Conservation (phyloP, 2,888 invertebrate genomes). For the Plemyria rubiginata region DNA sequence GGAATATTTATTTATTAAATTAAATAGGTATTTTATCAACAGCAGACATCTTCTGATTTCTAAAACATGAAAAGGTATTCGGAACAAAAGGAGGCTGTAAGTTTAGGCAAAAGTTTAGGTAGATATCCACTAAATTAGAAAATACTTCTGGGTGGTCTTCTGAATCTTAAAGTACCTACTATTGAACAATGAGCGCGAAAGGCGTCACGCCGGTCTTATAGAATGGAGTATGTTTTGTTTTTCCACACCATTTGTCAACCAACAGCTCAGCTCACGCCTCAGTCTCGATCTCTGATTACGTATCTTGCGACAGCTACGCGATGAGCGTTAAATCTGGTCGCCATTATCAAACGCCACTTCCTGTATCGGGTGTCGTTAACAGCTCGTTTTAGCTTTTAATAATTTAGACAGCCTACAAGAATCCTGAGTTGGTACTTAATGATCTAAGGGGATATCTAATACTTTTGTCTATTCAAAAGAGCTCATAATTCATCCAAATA, state of each 20-base stretch:
- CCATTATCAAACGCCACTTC: background rate
- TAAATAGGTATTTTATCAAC: no score
- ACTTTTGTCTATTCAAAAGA: no score
- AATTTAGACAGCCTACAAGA: no score
- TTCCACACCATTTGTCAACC: background rate
- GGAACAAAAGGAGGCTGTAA: background rate
- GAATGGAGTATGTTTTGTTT: background rate
- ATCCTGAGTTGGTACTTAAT: no score
- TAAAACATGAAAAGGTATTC: no score
- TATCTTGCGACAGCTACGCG: background rate
- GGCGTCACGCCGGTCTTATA: background rate
- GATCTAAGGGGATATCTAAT: no score
- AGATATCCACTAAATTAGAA: background rate
- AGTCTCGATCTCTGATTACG: background rate
- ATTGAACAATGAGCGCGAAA: background rate
- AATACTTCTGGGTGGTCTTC: background rate
- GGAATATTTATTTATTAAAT: no score
- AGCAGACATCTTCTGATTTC: no score
- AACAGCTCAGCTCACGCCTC: slow-evolving; percentile 4
- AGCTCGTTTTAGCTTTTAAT: no score
- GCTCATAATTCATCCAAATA: no score
- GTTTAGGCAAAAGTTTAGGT: background rate
- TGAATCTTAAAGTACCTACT: background rate
- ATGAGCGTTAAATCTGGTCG: background rate
- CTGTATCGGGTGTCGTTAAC: background rate